Evolutionary conservation across 2,113 vertebrate species (phyloP), one percentile per base, ranked within the genome.

Genomic region (Otocyon megalotis): DNA sequence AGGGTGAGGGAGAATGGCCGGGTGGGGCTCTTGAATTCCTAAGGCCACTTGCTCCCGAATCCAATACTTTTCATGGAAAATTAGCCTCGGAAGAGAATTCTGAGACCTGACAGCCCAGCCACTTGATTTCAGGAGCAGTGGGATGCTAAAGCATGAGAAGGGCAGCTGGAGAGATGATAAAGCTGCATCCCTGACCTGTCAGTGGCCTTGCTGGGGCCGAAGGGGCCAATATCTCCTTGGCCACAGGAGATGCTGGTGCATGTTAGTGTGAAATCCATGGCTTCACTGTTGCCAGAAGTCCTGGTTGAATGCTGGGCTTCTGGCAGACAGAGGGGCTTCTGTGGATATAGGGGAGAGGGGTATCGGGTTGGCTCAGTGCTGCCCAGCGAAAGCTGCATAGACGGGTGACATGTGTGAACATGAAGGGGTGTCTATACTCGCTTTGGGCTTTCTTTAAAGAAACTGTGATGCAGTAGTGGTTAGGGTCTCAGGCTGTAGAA

Each of bases 61-160:
- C 90, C 67, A 65, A 81, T 86, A 50, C 60, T 86, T 91, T 87
- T 85, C 54, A 15, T 71, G 96, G 96, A 95, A 96, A 95, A 95
- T 3, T 22, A 72, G 54, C 28, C 1, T 0, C 28, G 16, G 88
- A 72, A 32, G 56, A n/a, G 53, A 32, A 67, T 97, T 94, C 71
- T 62, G 82, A 85, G 83, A 71, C 0, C 20, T 53, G 79, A 69
- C 3, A 19, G 85, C 43, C 43, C 32, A 24, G 65, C 88, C 53
- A 1, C 62, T 94, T n/a, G 30, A 9, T 67, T 77, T 95, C 3
- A 19, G 71, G 30, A 93, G 86, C 43, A 24, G 6, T 0, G 1
- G 3, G 54, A 35, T 30, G 63, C 86, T 88, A 1, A 50, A 48
- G 26, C 67, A 28, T 48, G 3, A 60, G 20, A 8, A 26, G 10